These are phyloP conservation scores for Hepsetus odoe DNA, from an alignment of 2,113 vertebrate species.

Conservation along the genomic window DNA sequence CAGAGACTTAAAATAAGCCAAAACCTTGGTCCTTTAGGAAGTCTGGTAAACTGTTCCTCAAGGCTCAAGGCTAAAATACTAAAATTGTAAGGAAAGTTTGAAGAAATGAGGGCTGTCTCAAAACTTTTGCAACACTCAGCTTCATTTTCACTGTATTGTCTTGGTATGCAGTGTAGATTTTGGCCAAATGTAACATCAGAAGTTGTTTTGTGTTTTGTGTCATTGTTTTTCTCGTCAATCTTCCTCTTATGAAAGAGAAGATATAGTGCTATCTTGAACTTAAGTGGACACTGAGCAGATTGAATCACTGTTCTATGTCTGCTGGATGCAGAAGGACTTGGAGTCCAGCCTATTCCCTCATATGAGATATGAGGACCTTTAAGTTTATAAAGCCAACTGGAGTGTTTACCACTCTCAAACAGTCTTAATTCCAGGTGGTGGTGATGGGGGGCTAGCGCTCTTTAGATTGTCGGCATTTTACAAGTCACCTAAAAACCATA, in stretches of 20 bases:
- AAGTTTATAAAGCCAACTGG: constrained; percentile 30
- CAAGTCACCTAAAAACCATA: constrained; percentile 25
- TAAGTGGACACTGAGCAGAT: constrained; percentile 27
- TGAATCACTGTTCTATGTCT: background rate
- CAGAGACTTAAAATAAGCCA: no score
- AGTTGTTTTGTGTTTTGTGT: no score
- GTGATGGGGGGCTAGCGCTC: background rate
- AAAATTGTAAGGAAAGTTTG: no score
- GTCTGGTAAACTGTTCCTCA: no score
- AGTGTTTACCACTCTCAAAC: constrained; percentile 41
- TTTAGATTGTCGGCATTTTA: constrained; percentile 46
- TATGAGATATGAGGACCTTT: constrained; percentile 10
- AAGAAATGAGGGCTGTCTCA: no score
- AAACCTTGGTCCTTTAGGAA: no score
- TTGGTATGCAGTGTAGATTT: no score
- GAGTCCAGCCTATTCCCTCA: background rate
- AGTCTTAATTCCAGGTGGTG: constrained; percentile 19
- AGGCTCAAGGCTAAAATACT: no score
- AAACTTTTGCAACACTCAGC: no score
- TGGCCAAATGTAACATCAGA: no score
- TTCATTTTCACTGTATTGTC: no score
- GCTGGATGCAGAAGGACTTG: background rate
- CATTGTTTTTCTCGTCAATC: background rate
- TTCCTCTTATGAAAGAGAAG: background rate
- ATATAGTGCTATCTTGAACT: constrained; percentile 17